A percentile compares a stretch with the other conserved stretches of the same genome.
Evolutionary conservation across 1,140 invertebrate species (phyloP).

Genomic region (Calephelis nemesis): DNA sequence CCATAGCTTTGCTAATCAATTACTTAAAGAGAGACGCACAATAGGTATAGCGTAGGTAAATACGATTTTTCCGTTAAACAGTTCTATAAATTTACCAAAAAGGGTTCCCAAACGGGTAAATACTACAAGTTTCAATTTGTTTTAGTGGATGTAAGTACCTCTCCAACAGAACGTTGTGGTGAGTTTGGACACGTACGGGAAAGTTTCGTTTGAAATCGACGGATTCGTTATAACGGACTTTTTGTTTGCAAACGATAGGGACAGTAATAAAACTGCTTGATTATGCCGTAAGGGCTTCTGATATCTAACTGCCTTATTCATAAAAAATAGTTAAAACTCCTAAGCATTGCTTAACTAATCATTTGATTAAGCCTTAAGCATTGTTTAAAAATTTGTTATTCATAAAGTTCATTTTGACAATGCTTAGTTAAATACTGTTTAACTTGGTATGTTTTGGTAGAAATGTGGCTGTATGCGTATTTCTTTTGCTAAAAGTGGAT

Average conservation of each 20-base stretch:
- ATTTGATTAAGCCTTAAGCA: too few species aligned
- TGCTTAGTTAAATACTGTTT: too few species aligned
- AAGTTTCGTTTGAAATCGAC: slow-evolving; percentile 8
- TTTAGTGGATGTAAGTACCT: slow-evolving; percentile 11
- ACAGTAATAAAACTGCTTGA: not conserved
- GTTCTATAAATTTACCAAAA: slow-evolving; percentile 2
- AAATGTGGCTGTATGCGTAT: too few species aligned
- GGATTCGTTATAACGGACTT: slow-evolving; percentile 6
- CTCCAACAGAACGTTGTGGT: slow-evolving; percentile 3
- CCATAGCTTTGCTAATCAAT: too few species aligned
- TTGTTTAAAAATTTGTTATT: too few species aligned
- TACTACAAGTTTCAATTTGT: slow-evolving; percentile 15
- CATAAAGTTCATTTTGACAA: too few species aligned
- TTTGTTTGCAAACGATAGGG: slow-evolving; percentile 11
- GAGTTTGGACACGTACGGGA: slow-evolving; percentile 5
- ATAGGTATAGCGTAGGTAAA: slow-evolving; percentile 1
- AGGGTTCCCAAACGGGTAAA: not conserved
- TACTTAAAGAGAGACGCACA: not conserved
- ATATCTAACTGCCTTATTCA: too few species aligned
- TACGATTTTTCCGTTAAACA: not conserved
- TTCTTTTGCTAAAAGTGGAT: too few species aligned
- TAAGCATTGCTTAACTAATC: too few species aligned
- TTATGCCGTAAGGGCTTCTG: not conserved
- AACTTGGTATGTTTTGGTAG: too few species aligned
- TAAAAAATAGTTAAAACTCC: too few species aligned